These are phyloP conservation scores for Sebastes miniatus DNA, from an alignment of 2,797 vertebrate genomes.

Conservation along the genomic window DNA sequence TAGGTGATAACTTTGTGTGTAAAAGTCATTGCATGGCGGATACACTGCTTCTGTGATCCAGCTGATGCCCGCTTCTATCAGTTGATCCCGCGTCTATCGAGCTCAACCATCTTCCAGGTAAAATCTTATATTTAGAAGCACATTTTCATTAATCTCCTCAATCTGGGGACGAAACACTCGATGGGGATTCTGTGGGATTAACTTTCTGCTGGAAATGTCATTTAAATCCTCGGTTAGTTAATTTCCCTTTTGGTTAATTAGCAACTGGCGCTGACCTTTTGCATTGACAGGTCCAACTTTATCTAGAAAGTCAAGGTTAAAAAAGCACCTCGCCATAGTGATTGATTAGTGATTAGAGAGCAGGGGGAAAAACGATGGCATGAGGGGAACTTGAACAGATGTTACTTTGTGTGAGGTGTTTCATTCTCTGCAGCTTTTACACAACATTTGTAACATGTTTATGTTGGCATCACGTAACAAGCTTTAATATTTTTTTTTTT, in stretches of 20 bases:
- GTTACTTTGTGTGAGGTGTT: constrained; percentile 26
- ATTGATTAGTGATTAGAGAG: constrained; percentile 80
- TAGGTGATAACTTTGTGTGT: constrained; percentile 32
- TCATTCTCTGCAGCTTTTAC: constrained; percentile 1
- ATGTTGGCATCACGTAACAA: not conserved
- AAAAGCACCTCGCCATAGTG: constrained; percentile 72
- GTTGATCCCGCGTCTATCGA: constrained; percentile 26
- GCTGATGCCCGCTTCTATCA: constrained; percentile 24
- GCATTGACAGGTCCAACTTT: constrained; percentile 82
- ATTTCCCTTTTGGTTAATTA: constrained; percentile 88
- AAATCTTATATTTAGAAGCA: constrained; percentile 56
- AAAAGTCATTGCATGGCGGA: not conserved
- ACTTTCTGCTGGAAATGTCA: constrained; percentile 78
- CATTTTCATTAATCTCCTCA: constrained; percentile 62
- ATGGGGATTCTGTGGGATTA: constrained; percentile 73
- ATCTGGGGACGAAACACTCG: constrained; percentile 53
- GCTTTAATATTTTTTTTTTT: not conserved
- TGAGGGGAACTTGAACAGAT: constrained; percentile 21
- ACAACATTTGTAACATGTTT: not conserved
- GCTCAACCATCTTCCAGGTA: constrained; percentile 10
- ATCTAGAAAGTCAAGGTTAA: constrained; percentile 84
- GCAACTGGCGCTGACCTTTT: constrained; percentile 82
- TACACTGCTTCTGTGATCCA: not conserved
- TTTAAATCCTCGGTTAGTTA: constrained; percentile 79
- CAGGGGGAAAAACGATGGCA: not conserved